Conservation (phyloP, 2,113 vertebrate genomes). For the Cinclus mexicanus region DNA sequence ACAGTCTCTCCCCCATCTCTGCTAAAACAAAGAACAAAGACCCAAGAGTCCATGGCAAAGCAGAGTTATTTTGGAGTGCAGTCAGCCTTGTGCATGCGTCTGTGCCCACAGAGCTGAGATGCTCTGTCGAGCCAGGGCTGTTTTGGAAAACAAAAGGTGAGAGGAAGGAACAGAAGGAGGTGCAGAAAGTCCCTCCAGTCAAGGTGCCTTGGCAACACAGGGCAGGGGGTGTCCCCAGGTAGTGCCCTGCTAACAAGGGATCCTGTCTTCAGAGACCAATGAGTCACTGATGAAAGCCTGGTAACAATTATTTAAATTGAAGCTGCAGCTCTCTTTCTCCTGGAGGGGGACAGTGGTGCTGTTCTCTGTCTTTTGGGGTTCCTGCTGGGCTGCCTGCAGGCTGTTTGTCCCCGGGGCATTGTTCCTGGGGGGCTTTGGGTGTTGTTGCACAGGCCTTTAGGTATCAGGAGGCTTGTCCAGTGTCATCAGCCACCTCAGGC, state of each 20-base stretch:
- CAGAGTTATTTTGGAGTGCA: background rate
- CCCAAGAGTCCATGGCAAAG: rapidly evolving
- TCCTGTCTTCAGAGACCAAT: background rate
- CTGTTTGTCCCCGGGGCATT: background rate
- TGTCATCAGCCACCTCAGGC: background rate
- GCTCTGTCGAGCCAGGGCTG: background rate
- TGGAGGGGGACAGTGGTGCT: background rate
- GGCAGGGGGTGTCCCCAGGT: background rate
- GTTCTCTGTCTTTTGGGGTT: background rate
- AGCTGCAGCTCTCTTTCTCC: background rate
- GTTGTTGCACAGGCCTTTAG: background rate
- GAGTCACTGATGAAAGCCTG: background rate
- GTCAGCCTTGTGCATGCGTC: background rate
- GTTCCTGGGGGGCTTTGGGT: background rate
- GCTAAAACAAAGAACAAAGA: background rate
- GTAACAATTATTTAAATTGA: background rate
- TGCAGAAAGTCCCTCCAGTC: background rate
- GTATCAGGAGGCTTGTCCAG: background rate
- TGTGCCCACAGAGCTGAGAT: background rate
- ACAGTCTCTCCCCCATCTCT: rapidly evolving
- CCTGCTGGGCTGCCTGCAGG: background rate
- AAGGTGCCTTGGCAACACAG: background rate
- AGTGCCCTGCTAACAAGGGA: background rate
- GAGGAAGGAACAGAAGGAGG: background rate
- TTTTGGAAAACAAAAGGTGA: background rate